Percentiles rank a stretch among this genome's conserved stretches.
phyloP scores from a whole-genome alignment of 2,888 invertebrate species.

The Tribolium freemani region DNA sequence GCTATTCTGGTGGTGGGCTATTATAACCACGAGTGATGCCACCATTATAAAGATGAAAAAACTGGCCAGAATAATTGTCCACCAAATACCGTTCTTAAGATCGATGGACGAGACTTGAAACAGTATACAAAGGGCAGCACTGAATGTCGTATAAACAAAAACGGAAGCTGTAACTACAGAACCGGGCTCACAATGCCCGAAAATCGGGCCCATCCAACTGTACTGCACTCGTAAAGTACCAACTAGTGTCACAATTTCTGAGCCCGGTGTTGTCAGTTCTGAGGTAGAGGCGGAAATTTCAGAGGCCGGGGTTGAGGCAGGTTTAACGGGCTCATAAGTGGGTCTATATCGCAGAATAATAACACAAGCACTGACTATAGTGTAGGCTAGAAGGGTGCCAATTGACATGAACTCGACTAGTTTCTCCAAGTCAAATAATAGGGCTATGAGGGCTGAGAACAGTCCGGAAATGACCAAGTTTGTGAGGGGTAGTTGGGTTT shows the following conservation, averaged over 20 bases:
- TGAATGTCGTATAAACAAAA: slow-evolving; percentile 76
- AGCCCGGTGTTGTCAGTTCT: slow-evolving; percentile 63
- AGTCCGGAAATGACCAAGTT: slow-evolving; percentile 85
- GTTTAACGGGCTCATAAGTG: slow-evolving; percentile 54
- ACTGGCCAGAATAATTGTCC: slow-evolving; percentile 77
- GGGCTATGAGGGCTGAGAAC: slow-evolving; percentile 82
- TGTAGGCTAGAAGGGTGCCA: slow-evolving; percentile 89
- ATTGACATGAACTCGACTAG: slow-evolving; percentile 96
- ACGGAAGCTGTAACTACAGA: slow-evolving; percentile 81
- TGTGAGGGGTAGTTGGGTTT: slow-evolving; percentile 84
- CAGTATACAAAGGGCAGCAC: slow-evolving; percentile 79
- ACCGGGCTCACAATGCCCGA: slow-evolving; percentile 84
- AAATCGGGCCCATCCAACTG: slow-evolving; percentile 80
- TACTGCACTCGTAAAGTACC: slow-evolving; percentile 83
- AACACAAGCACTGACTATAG: slow-evolving; percentile 91
- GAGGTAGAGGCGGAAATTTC: slow-evolving; percentile 65
- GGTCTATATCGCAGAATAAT: slow-evolving; percentile 84
- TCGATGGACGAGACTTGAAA: slow-evolving; percentile 73
- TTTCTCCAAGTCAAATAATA: slow-evolving; percentile 89
- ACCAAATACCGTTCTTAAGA: slow-evolving; percentile 73
- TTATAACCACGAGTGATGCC: slow-evolving; percentile 78
- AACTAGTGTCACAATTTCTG: slow-evolving; percentile 71
- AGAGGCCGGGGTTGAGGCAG: slow-evolving; percentile 61
- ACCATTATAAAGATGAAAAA: slow-evolving; percentile 75
- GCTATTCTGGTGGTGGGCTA: slow-evolving; percentile 80